These are phyloP conservation scores for Platyscapa corneri DNA, from an alignment of 1,140 invertebrate genomes.

Conservation along the genomic window DNA sequence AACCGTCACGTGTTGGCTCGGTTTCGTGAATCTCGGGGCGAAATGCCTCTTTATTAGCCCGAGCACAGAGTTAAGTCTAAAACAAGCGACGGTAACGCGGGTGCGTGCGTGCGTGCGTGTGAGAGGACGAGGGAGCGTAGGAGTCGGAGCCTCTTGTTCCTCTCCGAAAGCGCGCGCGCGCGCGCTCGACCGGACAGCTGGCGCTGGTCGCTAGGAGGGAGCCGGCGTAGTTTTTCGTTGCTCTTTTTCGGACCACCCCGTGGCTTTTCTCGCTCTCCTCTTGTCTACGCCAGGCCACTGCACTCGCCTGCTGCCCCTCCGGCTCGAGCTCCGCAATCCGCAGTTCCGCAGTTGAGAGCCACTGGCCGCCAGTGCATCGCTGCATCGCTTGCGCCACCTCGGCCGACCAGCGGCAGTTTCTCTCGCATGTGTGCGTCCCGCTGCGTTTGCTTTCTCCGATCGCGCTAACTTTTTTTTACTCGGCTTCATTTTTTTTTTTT, in stretches of 20 bases:
- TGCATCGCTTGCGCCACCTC: not conserved
- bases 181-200: conserved; percentile 21
- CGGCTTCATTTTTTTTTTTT: too few relatives aligned
- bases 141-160: not conserved
- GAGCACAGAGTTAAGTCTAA: too few relatives aligned
- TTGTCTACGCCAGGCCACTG: not conserved
- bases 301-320: not conserved
- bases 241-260: conserved; percentile 49
- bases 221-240: conserved; percentile 34
- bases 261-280: conserved; percentile 19
- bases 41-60: too few relatives aligned
- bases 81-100: not conserved
- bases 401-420: not conserved
- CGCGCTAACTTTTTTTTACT: not conserved
- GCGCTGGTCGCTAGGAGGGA: conserved; percentile 20
- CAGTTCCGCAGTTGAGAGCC: not conserved
- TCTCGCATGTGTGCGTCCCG: not conserved
- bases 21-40: too few relatives aligned
- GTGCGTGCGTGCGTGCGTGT: not conserved
- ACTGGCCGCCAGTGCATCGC: not conserved
- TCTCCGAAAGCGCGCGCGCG: not conserved
- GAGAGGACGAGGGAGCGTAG: not conserved
- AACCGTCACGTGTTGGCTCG: too few relatives aligned
- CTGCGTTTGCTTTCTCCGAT: not conserved
- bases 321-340: not conserved